Percentiles rank a stretch among this genome's conserved stretches.
Evolutionary conservation across 2,797 vertebrate species (phyloP).

Genomic region (Gallirallus australis): DNA sequence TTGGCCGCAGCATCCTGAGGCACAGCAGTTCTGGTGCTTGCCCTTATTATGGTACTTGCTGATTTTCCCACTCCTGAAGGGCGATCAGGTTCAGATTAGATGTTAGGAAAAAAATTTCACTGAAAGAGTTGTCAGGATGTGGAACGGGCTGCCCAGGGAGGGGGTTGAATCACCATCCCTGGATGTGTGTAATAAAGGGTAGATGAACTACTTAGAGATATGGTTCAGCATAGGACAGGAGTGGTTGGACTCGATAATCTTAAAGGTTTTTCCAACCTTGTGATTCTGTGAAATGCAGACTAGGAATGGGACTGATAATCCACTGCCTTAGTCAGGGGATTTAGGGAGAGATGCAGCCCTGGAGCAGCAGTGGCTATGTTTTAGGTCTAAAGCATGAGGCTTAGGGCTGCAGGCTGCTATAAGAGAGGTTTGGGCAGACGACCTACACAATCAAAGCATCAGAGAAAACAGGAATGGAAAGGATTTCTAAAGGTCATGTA

Average conservation of each 20-base stretch:
- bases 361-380: rapidly evolving
- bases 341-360: rapidly evolving
- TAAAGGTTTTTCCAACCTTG: no score
- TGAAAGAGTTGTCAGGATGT: no score
- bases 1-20: rapidly evolving
- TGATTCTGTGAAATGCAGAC: not conserved
- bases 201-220: no score
- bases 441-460: not conserved
- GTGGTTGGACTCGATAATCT: no score
- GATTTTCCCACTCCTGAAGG: not conserved
- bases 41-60: not conserved
- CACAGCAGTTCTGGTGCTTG: not conserved
- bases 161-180: no score
- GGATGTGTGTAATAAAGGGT: no score
- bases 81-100: no score
- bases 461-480: not conserved
- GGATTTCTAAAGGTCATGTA: constrained; percentile 17
- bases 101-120: no score
- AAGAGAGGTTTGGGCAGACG: not conserved
- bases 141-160: no score
- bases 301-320: not conserved
- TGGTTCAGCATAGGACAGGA: no score
- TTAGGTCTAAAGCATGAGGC: not conserved
- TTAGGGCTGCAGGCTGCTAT: not conserved
- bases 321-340: rapidly evolving